Evolutionary conservation across 2,888 invertebrate genomes (phyloP).

Genomic region (Macrosoma leucophasiata): DNA sequence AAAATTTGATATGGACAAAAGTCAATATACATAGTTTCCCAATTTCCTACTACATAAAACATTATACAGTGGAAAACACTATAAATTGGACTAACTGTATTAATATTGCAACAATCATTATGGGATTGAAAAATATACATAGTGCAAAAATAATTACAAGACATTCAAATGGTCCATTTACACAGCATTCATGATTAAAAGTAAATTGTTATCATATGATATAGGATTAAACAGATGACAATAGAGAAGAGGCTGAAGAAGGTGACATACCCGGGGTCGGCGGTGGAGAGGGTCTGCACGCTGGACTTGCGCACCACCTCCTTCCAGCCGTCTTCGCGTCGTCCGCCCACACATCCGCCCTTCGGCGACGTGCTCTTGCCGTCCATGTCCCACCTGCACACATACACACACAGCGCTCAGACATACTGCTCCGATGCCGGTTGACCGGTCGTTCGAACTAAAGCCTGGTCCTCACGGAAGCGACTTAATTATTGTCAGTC

Average conservation of each 20-base stretch:
- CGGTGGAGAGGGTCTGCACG: slow-evolving; percentile 71
- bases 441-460: too few species aligned
- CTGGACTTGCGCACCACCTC: slow-evolving; percentile 93
- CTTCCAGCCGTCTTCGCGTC: slow-evolving; percentile 97
- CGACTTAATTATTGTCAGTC: too few species aligned
- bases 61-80: too few species aligned
- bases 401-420: slow-evolving; percentile 3
- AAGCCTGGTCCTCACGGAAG: too few species aligned
- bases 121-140: background rate
- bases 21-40: background rate
- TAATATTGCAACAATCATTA: background rate
- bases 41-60: too few species aligned
- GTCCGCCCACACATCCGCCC: slow-evolving; percentile 64
- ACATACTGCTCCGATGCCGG: too few species aligned
- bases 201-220: too few species aligned
- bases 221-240: too few species aligned
- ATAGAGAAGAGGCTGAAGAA: too few species aligned
- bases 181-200: too few species aligned
- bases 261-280: slow-evolving; percentile 66
- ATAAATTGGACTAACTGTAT: too few species aligned
- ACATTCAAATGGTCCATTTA: background rate
- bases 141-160: background rate
- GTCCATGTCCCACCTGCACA: slow-evolving; percentile 58
- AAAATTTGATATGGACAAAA: background rate
- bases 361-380: slow-evolving; percentile 80